phyloP scores from a whole-genome alignment of 2,888 invertebrate genomes.

The Anorthoa munda region DNA sequence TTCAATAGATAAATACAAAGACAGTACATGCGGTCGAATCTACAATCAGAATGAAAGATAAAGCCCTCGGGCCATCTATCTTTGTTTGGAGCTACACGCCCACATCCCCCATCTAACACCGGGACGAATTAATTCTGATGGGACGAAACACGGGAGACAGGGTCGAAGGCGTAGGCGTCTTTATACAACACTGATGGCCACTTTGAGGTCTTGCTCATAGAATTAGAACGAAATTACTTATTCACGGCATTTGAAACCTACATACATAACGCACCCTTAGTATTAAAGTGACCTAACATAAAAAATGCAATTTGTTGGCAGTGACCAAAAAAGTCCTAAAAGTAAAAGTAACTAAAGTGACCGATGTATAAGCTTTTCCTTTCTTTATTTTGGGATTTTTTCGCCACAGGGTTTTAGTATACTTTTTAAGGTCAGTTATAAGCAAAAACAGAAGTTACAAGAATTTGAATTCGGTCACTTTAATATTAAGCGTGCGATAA shows the following conservation, averaged over 20 bases:
- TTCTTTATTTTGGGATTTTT: too few species aligned
- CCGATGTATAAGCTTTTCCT: too few species aligned
- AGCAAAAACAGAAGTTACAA: too few species aligned
- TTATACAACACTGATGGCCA: slow-evolving; percentile 19
- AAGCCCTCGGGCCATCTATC: slow-evolving; percentile 41
- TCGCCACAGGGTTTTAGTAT: too few species aligned
- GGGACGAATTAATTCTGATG: slow-evolving; percentile 51
- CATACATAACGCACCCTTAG: too few species aligned
- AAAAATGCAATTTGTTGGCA: too few species aligned
- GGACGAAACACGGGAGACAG: slow-evolving; percentile 6
- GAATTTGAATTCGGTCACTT: too few species aligned
- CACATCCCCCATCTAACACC: slow-evolving; percentile 30
- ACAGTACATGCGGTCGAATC: slow-evolving; percentile 21
- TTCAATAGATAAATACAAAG: slow-evolving; percentile 10
- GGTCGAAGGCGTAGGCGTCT: slow-evolving; percentile 37
- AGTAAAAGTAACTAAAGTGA: too few species aligned
- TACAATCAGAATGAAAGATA: slow-evolving; percentile 33
- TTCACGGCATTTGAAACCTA: not conserved
- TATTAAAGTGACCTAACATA: too few species aligned
- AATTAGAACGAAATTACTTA: slow-evolving; percentile 37
- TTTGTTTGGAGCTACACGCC: slow-evolving; percentile 40
- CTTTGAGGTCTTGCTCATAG: slow-evolving; percentile 15
- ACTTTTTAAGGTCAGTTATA: too few species aligned
- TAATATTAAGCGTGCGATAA: too few species aligned
- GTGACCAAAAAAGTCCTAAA: too few species aligned